Conservation (phyloP, 2,113 vertebrate species). For the Cepphus grylle region DNA sequence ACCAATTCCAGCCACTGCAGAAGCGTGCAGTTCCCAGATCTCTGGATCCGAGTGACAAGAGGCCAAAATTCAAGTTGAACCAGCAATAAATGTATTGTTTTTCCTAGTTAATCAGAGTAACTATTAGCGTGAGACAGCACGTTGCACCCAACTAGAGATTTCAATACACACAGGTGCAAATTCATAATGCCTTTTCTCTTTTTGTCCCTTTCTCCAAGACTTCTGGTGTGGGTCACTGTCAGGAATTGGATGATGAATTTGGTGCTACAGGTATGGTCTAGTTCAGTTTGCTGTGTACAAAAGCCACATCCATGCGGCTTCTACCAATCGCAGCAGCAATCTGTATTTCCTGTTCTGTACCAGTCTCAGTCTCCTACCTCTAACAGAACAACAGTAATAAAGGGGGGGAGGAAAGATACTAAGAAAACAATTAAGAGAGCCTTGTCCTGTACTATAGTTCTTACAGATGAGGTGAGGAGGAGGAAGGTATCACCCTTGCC, state of each 20-base stretch:
- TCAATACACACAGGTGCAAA: neutral
- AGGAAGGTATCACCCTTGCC: neutral
- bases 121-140: neutral
- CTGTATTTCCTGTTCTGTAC: neutral
- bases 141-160: neutral
- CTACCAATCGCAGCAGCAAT: neutral
- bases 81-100: neutral
- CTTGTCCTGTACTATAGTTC: neutral
- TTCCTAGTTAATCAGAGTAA: neutral
- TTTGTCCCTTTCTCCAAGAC: neutral
- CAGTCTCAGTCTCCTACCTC: neutral
- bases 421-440: neutral
- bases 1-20: slow-evolving; percentile 19
- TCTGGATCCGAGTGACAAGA: fast-evolving
- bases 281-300: neutral
- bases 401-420: fast-evolving
- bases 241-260: neutral
- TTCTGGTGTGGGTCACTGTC: neutral
- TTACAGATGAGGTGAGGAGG: neutral
- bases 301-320: neutral
- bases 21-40: neutral
- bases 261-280: neutral
- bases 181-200: neutral
- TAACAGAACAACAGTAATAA: neutral
- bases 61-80: neutral